Conservation (phyloP, 2,888 invertebrate genomes). For the Apamea monoglypha region DNA sequence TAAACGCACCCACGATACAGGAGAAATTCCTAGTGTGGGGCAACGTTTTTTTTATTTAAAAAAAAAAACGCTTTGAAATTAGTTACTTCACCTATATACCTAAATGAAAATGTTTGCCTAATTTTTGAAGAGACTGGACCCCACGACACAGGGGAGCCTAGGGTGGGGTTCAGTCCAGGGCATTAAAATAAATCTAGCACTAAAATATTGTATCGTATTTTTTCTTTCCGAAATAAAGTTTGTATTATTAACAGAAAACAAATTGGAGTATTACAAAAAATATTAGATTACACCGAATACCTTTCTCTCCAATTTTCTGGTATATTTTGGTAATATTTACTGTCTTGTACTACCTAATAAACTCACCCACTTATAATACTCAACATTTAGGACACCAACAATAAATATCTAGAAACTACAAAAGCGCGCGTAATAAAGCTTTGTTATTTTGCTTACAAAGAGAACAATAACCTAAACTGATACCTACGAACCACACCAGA, state of each 20-base stretch:
- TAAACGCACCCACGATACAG: no score
- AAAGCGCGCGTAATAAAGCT: constrained; percentile 32
- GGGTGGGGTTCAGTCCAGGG: background rate
- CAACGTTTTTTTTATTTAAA: no score
- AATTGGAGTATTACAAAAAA: background rate
- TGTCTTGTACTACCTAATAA: no score
- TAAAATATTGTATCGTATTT: background rate
- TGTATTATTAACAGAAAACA: background rate
- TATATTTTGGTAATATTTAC: background rate
- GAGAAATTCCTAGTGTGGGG: no score
- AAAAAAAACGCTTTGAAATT: no score
- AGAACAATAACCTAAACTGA: constrained; percentile 32
- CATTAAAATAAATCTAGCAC: background rate
- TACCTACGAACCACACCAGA: constrained; percentile 24
- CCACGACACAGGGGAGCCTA: background rate
- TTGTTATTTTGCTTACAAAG: constrained; percentile 44
- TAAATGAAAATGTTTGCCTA: background rate
- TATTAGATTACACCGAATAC: background rate
- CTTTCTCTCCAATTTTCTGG: no score
- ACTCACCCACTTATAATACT: background rate
- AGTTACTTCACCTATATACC: background rate
- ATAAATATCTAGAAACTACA: constrained; percentile 27
- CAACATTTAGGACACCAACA: background rate
- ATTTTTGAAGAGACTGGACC: background rate
- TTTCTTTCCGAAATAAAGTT: background rate